These are phyloP conservation scores for Eumeta japonica DNA, from an alignment of 1,140 invertebrate genomes.

Conservation along the genomic window DNA sequence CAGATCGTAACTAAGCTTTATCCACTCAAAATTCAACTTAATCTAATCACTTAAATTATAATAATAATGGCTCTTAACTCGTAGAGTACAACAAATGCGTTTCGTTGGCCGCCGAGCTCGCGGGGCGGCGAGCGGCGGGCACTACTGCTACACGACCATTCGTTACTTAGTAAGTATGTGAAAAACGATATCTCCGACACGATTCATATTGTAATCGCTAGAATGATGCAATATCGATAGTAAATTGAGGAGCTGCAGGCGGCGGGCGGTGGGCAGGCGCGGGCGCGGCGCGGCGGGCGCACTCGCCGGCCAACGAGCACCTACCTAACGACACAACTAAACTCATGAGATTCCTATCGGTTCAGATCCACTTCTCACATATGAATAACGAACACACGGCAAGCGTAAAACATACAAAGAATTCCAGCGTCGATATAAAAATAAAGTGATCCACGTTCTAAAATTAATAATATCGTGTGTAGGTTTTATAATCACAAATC, in stretches of 20 bases:
- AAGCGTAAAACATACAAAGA: slow-evolving; percentile 21
- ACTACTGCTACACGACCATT: slow-evolving; percentile 37
- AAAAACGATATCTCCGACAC: too few species aligned
- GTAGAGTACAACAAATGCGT: slow-evolving; percentile 55
- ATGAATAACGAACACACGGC: slow-evolving; percentile 3
- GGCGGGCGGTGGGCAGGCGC: slow-evolving; percentile 9
- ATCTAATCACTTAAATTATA: slow-evolving; percentile 53
- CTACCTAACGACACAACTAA: slow-evolving; percentile 15
- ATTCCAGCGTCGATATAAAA: slow-evolving; percentile 44
- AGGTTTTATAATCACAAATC: slow-evolving; percentile 39
- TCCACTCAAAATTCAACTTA: slow-evolving; percentile 55
- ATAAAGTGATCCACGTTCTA: slow-evolving; percentile 40
- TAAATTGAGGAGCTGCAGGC: slow-evolving; percentile 19
- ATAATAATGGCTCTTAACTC: slow-evolving; percentile 53
- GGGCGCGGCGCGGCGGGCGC: slow-evolving; percentile 7
- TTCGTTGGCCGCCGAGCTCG: slow-evolving; percentile 46
- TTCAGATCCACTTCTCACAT: slow-evolving; percentile 14
- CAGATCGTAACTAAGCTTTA: slow-evolving; percentile 49
- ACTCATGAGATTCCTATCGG: slow-evolving; percentile 12
- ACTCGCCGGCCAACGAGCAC: slow-evolving; percentile 2
- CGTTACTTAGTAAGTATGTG: slow-evolving; percentile 48
- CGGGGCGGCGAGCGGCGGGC: slow-evolving; percentile 14
- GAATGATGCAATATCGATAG: too few species aligned
- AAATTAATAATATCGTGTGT: slow-evolving; percentile 32
- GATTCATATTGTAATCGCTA: too few species aligned